These are phyloP conservation scores for Podotricha telesiphe DNA, from an alignment of 2,888 invertebrate species.

Conservation along the genomic window DNA sequence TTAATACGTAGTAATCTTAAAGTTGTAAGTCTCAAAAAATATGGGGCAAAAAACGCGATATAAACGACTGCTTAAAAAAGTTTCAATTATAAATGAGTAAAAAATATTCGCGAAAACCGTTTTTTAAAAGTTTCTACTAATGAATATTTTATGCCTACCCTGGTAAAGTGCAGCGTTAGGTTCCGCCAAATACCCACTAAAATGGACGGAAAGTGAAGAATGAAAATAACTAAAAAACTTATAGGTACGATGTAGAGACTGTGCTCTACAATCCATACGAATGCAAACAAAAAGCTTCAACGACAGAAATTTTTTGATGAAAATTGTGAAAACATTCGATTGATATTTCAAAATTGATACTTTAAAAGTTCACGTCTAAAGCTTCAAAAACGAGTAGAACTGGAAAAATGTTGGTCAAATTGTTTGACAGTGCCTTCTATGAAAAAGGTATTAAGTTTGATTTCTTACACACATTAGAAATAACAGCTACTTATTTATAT, in stretches of 20 bases:
- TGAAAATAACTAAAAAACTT: not conserved
- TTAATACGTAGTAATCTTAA: too few species aligned
- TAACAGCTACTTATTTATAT: too few species aligned
- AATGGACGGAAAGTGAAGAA: not conserved
- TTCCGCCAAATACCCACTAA: not conserved
- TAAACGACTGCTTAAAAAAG: too few species aligned
- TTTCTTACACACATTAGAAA: too few species aligned
- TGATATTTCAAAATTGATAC: not conserved
- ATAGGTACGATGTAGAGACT: not conserved
- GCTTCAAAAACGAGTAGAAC: not conserved
- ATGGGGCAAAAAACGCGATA: too few species aligned
- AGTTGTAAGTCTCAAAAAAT: too few species aligned
- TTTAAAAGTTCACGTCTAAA: not conserved
- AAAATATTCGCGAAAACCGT: too few species aligned
- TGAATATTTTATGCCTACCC: too few species aligned
- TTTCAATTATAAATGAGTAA: too few species aligned
- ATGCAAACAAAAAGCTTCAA: not conserved
- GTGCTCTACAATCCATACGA: not conserved
- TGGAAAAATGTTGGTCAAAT: not conserved
- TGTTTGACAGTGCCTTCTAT: too few species aligned
- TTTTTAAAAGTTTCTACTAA: too few species aligned
- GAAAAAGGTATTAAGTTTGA: too few species aligned
- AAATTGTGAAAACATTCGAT: not conserved
- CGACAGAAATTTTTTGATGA: slow-evolving; percentile 3
- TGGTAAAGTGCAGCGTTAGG: not conserved